Percentiles rank a stretch among this genome's conserved stretches.
These are phyloP conservation scores for Platyrinchus mystaceus DNA, from an alignment of 2,797 vertebrate species.

Conservation along the genomic window DNA sequence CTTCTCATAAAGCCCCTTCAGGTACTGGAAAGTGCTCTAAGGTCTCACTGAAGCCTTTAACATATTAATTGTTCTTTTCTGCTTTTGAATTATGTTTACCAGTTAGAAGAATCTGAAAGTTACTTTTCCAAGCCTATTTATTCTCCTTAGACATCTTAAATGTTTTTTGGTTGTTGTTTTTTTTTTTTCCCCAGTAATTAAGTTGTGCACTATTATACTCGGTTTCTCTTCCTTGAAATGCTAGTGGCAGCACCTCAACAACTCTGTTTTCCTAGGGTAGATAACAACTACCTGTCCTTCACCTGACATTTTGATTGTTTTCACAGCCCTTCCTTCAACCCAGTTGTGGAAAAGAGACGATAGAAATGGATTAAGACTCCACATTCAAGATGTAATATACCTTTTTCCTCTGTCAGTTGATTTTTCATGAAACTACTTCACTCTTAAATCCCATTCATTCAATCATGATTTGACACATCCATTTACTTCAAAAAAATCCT, in stretches of 20 bases:
- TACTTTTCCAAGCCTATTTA: neutral
- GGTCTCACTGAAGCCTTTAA: neutral
- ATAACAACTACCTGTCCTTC: conserved; percentile 1
- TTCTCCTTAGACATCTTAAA: neutral
- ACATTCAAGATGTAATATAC: neutral
- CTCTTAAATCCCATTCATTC: conserved; percentile 6
- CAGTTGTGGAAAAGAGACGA: neutral
- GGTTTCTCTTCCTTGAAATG: neutral
- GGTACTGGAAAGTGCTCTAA: neutral
- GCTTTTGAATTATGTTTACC: neutral
- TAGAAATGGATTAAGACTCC: neutral
- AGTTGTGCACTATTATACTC: neutral
- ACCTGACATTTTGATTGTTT: neutral
- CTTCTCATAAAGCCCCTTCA: neutral
- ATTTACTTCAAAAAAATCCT: neutral
- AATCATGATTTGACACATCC: conserved; percentile 13
- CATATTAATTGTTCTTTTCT: neutral
- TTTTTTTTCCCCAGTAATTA: neutral
- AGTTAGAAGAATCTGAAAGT: neutral
- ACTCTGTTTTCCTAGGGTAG: neutral
- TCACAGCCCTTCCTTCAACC: neutral
- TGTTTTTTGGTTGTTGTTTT: neutral
- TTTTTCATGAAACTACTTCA: conserved; percentile 29
- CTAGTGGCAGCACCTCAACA: neutral
- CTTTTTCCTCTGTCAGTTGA: neutral